phyloP scores from a whole-genome alignment of 2,113 vertebrate genomes.

The Lanius collurio region DNA sequence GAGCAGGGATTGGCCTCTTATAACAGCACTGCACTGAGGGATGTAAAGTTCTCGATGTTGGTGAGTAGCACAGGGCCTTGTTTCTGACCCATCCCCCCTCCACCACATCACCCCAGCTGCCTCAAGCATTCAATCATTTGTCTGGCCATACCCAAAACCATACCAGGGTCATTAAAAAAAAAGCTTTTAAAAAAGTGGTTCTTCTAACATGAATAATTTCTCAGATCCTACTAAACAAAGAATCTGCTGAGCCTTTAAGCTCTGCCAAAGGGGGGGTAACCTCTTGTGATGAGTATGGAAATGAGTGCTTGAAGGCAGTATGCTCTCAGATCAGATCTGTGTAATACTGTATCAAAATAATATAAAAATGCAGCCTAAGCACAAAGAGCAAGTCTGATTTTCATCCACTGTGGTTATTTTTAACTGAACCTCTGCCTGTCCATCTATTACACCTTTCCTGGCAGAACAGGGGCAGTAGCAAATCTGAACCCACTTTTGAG shows the following conservation, averaged over 20 bases:
- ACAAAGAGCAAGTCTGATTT: background rate
- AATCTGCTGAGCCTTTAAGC: background rate
- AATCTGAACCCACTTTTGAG: background rate
- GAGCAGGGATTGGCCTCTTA: background rate
- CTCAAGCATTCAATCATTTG: background rate
- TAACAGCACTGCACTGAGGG: background rate
- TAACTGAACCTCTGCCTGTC: background rate
- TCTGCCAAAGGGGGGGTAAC: background rate
- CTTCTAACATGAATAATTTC: background rate
- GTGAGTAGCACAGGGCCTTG: background rate
- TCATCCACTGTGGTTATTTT: background rate
- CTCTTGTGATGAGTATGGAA: background rate
- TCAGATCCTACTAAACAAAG: background rate
- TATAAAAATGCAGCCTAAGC: background rate
- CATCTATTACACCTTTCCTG: background rate
- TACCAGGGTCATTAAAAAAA: background rate
- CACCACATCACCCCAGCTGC: background rate
- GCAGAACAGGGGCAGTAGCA: background rate
- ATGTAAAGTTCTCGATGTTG: background rate
- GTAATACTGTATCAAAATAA: background rate
- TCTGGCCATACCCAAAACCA: background rate
- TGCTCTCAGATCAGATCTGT: background rate
- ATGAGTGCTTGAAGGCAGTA: constrained; percentile 1
- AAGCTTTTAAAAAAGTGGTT: rapidly evolving
- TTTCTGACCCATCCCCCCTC: background rate